phyloP scores from a whole-genome alignment of 1,140 invertebrate genomes.

The Ectropis grisescens region DNA sequence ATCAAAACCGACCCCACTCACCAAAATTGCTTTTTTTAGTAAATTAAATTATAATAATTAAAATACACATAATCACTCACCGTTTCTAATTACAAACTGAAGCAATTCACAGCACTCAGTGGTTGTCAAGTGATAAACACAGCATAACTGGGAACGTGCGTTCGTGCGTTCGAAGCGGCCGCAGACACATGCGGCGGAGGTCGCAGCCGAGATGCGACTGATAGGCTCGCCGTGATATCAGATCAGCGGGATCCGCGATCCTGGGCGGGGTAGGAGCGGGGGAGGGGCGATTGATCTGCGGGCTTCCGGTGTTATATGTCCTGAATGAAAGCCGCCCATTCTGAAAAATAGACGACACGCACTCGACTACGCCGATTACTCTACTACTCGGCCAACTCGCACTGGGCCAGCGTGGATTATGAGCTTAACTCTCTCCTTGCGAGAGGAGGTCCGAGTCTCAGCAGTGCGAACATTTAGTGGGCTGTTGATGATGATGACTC shows the following conservation, averaged over 20 bases:
- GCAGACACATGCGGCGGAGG: constrained; percentile 17
- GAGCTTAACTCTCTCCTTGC: no score
- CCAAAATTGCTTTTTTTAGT: no score
- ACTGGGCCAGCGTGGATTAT: no score
- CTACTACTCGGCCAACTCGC: no score
- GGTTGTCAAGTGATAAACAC: constrained; percentile 23
- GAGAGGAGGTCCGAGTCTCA: no score
- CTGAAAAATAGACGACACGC: no score
- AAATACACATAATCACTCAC: constrained; percentile 8
- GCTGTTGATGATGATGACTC: no score
- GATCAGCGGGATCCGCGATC: constrained; percentile 18
- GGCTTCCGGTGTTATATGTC: constrained; percentile 42
- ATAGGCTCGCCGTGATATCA: constrained; percentile 26
- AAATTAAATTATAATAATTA: no score
- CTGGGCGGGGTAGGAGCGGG: constrained; percentile 22
- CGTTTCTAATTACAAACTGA: constrained; percentile 12
- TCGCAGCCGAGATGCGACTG: constrained; percentile 34
- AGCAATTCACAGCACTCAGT: constrained; percentile 12
- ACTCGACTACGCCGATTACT: no score
- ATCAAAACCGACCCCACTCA: no score
- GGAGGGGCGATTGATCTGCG: constrained; percentile 51
- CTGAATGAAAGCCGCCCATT: constrained; percentile 46
- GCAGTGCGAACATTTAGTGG: no score
- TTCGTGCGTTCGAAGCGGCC: constrained; percentile 9
- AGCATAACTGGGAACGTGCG: constrained; percentile 33